A percentile compares a stretch with the other conserved stretches of the same genome.
These are phyloP conservation scores for Mionectes macconnelli DNA, from an alignment of 2,113 vertebrate species.

Conservation along the genomic window DNA sequence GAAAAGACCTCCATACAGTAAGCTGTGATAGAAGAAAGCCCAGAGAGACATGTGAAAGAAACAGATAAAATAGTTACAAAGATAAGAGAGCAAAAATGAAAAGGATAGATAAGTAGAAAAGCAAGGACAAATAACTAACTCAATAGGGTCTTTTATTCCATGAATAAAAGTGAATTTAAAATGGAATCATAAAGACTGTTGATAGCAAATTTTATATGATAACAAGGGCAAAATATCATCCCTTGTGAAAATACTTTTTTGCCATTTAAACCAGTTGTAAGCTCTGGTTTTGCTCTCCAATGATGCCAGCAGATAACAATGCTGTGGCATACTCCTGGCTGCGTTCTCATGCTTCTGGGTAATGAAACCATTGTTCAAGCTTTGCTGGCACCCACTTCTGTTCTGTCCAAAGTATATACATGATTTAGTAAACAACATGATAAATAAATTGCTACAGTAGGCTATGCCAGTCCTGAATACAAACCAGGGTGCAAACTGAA, in stretches of 20 bases:
- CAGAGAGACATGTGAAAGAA: neutral
- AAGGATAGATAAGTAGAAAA: neutral
- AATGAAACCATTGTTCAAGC: neutral
- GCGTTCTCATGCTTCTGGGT: neutral
- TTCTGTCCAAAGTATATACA: slow-evolving; percentile 3
- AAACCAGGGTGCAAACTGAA: neutral
- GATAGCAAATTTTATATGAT: neutral
- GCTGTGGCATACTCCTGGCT: neutral
- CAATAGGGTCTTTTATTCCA: neutral
- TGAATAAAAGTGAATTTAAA: neutral
- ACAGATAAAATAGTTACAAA: neutral
- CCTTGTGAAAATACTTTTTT: neutral
- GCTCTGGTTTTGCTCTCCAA: neutral
- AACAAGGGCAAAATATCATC: neutral
- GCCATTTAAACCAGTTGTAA: neutral
- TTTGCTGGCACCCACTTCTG: neutral
- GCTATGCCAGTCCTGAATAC: neutral
- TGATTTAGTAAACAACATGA: neutral
- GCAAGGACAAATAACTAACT: neutral
- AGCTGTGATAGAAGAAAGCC: neutral
- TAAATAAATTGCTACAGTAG: slow-evolving; percentile 10
- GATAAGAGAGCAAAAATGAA: neutral
- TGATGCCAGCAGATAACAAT: neutral
- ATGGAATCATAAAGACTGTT: neutral
- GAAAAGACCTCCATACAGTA: neutral